Evolutionary conservation across 2,888 invertebrate species (phyloP), one percentile per base, ranked within the genome.

Genomic region (Stenchaetothrips biformis): DNA sequence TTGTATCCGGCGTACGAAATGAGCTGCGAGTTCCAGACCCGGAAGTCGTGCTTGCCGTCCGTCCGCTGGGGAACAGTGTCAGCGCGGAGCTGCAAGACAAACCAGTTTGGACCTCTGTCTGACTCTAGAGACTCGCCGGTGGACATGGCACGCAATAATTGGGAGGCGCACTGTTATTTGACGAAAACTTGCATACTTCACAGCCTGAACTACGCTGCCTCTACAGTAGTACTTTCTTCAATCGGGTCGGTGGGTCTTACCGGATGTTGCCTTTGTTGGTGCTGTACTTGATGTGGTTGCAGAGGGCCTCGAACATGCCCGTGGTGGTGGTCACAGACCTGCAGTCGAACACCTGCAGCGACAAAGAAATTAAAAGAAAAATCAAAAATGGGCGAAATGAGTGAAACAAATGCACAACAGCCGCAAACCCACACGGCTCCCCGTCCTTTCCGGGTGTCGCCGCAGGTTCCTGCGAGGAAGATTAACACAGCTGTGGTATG

Each of bases 201-300:
- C 1, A 37, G 37, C 37, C 2, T 37, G 37, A n/a, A n/a, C n/a
- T n/a, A n/a, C n/a, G n/a, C n/a, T n/a, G n/a, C n/a, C n/a, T n/a
- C n/a, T n/a, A n/a, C n/a, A n/a, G n/a, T n/a, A n/a, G n/a, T n/a
- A n/a, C n/a, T n/a, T n/a, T n/a, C n/a, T n/a, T n/a, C n/a, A n/a
- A n/a, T n/a, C n/a, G n/a, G n/a, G n/a, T n/a, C 67, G 21, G n/a
- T 48, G 77, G 47, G 37, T 4, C 86, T 86, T 86, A 97, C 97
- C 97, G 92, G 84, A 98, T 94, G 87, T 97, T 97, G 84, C 98
- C 98, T 88, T 96, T 97, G 88, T 98, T 98, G 77, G 97, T 97
- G 86, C 95, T 95, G 88, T 97, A 98, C 87, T 97, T 97, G 84
- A 98, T 96, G 87, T 98, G 98, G 88, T 97, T 97, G 88, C 97